These are phyloP conservation scores for Boleophthalmus pectinirostris DNA, from an alignment of 2,113 vertebrate species.

Conservation along the genomic window DNA sequence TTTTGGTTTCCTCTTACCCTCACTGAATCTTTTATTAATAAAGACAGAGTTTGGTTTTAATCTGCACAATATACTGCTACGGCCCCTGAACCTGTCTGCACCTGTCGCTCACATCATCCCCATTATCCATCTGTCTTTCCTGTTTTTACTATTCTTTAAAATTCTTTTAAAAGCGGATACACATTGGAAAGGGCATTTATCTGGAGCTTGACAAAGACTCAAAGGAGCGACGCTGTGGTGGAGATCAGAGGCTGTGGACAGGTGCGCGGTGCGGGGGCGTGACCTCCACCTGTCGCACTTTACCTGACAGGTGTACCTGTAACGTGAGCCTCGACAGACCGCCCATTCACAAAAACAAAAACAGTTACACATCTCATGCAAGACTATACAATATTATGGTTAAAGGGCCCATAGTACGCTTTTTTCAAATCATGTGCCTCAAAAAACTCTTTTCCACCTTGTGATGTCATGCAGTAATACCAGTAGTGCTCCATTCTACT, in stretches of 20 bases:
- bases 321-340: slow-evolving; percentile 9
- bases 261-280: background rate
- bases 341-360: background rate
- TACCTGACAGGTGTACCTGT: slow-evolving; percentile 50
- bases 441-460: too few species aligned
- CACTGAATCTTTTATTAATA: too few species aligned
- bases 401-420: too few species aligned
- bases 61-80: too few species aligned
- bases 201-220: background rate
- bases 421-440: too few species aligned
- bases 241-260: background rate
- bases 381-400: too few species aligned
- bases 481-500: too few species aligned
- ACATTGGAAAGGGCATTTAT: background rate
- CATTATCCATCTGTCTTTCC: slow-evolving; percentile 2
- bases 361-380: background rate
- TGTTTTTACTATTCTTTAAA: background rate
- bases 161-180: background rate
- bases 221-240: background rate
- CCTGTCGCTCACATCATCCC: background rate
- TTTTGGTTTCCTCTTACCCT: too few species aligned
- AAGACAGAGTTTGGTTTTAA: too few species aligned
- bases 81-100: background rate
- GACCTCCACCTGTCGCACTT: slow-evolving; percentile 32
- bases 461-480: too few species aligned